Evolutionary conservation across 1,140 invertebrate species (phyloP).

Genomic region (Drosophila tristis): DNA sequence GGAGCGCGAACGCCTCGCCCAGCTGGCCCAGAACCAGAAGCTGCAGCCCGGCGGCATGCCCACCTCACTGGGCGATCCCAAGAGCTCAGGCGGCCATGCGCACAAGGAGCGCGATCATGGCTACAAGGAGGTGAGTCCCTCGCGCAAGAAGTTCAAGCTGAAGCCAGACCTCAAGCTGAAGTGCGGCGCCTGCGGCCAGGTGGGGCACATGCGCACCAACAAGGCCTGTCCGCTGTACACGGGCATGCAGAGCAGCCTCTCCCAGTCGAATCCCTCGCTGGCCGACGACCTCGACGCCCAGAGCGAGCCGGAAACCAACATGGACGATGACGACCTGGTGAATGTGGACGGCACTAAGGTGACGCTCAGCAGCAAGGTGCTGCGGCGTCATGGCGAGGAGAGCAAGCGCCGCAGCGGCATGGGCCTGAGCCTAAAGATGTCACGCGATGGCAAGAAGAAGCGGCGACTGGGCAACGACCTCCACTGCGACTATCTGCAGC

Average conservation of each 20-base stretch:
- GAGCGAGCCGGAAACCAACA: conserved; percentile 90
- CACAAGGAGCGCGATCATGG: conserved; percentile 76
- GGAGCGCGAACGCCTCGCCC: conserved; percentile 89
- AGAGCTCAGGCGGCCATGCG: conserved; percentile 70
- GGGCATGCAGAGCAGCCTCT: conserved; percentile 86
- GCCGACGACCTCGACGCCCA: conserved; percentile 93
- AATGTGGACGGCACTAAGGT: conserved; percentile 97
- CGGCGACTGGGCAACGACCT: conserved; percentile 89
- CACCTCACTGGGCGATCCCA: conserved; percentile 79
- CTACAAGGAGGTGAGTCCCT: conserved; percentile 87
- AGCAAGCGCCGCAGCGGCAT: conserved; percentile 88
- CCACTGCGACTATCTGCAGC: conserved; percentile 97
- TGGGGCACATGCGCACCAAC: conserved; percentile 90
- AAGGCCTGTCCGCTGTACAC: conserved; percentile 98
- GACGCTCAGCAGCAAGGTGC: conserved; percentile 91
- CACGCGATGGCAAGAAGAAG: conserved; percentile 90
- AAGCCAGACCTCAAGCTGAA: conserved; percentile 96
- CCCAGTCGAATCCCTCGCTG: conserved; percentile 90
- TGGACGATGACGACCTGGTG: conserved; percentile 93
- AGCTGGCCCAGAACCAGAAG: conserved; percentile 79
- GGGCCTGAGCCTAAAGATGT: conserved; percentile 91
- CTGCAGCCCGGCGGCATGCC: conserved; percentile 76
- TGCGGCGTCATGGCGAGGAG: conserved; percentile 88
- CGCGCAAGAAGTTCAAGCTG: conserved; percentile 92
- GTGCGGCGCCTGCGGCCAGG: conserved; percentile 98